Evolutionary conservation across 2,113 vertebrate species (phyloP), one percentile per base, ranked within the genome.

Genomic region (Xiphias gladius): DNA sequence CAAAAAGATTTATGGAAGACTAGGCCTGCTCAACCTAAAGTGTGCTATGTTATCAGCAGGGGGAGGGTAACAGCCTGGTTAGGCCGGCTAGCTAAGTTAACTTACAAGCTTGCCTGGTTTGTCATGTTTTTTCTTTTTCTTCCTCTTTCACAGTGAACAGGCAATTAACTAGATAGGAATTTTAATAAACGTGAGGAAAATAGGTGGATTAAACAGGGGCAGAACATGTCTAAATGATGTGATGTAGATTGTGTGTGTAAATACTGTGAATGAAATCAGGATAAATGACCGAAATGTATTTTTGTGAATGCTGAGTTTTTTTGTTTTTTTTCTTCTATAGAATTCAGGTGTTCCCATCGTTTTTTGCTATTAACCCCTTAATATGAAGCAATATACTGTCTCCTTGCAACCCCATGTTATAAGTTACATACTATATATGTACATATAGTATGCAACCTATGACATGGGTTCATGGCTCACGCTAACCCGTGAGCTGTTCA

Each of bases 211-310:
- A 59, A 24, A 28, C 3, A 35, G 22, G 4, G 13, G n/a, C n/a
- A 20, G 14, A 35, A 57, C 4, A 5, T 3, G 8, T 41, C 7
- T 73, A 9, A 20, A 43, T 54, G 52, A n/a, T 61, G 32, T 63
- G 52, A 9, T 57, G 39, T 59, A 16, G 2, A 67, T 32, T 61
- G 19, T 69, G 5, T 43, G 1, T 69, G 5, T 61, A 10, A 73
- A 73, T 5, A 59, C 50, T 73, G 73, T 72, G 26, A 73, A 68
- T 55, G 24, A 78, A 78, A 17, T 57, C 12, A 30, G 14, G 32
- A 58, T 37, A 3, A 59, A 48, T 13, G 0, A 54, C 9, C 30
- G 5, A n/a, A 61, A 19, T 39, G 13, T 3, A 12, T 50, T 64
- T 43, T 46, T 24, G 26, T 80, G 8, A 77, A 57, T 8, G 13